Evolutionary conservation across 2,888 invertebrate genomes (phyloP), one percentile per base, ranked within the genome.

Genomic region (Tethea ocularis): DNA sequence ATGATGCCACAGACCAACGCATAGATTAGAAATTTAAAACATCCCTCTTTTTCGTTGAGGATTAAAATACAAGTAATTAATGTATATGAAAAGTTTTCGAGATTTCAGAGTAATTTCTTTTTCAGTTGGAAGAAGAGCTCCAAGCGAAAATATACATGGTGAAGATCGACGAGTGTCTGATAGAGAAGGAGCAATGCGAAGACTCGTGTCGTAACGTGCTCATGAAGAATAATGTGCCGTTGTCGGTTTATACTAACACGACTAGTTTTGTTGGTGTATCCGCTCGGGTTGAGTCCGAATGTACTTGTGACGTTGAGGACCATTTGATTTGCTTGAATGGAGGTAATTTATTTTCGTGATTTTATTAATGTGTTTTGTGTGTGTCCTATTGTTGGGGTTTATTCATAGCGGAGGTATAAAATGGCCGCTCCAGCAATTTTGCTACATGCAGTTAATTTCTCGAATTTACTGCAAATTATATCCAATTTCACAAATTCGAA

Each of bases 241-340:
- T 96, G 36, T 94, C 97, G 7, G 97, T 99, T 8, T 98, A 97
- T 79, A 98, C 99, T 0, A 99, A 99, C 82, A 96, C 95, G 1
- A 98, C 98, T 0, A 98, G 98, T 4, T 97, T 99, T 81, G 98
- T 99, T 15, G 99, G 99, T 0, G 97, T 99, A 0, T 95, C 96
- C 23, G 97, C 98, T 0, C 94, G 96, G 36, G 96, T 97, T 0
- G 96, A 96, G 82, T 96, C 97, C 0, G 94, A 96, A 55, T 98
- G 98, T 77, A 94, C 94, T 0, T 97, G 97, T 67, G 93, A 94
- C 59, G 88, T 92, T 0, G 89, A 88, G 3, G 91, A 91, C 15
- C 91, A 93, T 0, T 83, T 94, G 0, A 84, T 94, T 0, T 98
- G 98, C 78, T 91, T 96, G 58, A 98, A 98, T 80, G 97, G 97